These are phyloP conservation scores for Pseudopleuronectes americanus DNA, from an alignment of 2,797 vertebrate species.

Conservation along the genomic window DNA sequence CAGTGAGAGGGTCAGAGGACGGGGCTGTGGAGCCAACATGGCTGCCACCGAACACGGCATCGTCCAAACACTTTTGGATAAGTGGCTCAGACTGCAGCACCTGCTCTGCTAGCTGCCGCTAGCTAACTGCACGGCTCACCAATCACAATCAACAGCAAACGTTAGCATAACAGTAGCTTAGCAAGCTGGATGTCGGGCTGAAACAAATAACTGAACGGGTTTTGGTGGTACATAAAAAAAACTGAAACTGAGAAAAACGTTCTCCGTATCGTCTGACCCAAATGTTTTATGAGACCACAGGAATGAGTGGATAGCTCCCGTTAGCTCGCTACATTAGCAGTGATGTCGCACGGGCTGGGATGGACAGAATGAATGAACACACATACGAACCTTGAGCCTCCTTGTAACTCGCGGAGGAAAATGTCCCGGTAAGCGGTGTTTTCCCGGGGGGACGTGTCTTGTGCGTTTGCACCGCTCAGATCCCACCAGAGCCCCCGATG, in stretches of 20 bases:
- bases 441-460: neutral
- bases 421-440: neutral
- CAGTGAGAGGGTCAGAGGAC: slow-evolving; percentile 16
- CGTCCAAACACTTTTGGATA: slow-evolving; percentile 35
- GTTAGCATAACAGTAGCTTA: slow-evolving; percentile 45
- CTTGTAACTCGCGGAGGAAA: slow-evolving; percentile 12
- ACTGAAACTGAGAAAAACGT: too few species aligned
- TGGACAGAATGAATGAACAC: slow-evolving; percentile 62
- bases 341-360: slow-evolving; percentile 50
- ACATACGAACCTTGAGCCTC: slow-evolving; percentile 65
- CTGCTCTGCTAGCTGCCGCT: slow-evolving; percentile 54
- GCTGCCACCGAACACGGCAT: slow-evolving; percentile 49
- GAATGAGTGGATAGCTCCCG: slow-evolving; percentile 19
- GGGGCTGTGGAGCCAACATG: slow-evolving; percentile 52
- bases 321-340: slow-evolving; percentile 58
- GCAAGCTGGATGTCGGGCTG: neutral
- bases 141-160: slow-evolving; percentile 18
- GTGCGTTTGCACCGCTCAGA: neutral
- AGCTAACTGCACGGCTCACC: slow-evolving; percentile 36
- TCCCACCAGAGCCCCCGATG: neutral
- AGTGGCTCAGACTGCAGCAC: slow-evolving; percentile 52
- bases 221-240: neutral
- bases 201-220: neutral
- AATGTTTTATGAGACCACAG: neutral
- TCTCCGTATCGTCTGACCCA: neutral